These are phyloP conservation scores for Clarias macrocephalus DNA, from an alignment of 2,113 vertebrate species.

Conservation along the genomic window DNA sequence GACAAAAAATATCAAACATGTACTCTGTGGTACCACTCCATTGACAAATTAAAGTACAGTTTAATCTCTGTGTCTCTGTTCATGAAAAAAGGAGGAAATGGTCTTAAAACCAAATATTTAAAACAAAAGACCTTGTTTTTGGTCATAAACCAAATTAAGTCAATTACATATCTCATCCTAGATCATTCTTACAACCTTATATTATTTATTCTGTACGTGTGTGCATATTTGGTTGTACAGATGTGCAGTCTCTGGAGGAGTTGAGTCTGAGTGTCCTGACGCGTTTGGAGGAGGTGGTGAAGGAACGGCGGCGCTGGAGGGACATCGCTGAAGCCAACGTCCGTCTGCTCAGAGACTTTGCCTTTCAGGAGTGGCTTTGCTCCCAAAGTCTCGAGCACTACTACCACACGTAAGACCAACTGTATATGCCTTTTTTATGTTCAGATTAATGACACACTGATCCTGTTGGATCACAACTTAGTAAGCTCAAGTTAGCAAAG, in stretches of 20 bases:
- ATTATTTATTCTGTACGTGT: conserved; percentile 21
- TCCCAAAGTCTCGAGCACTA: conserved; percentile 77
- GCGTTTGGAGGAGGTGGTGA: conserved; percentile 75
- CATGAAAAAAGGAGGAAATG: background rate
- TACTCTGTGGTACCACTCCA: background rate
- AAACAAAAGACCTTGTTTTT: background rate
- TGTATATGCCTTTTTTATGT: background rate
- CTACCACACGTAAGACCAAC: conserved; percentile 71
- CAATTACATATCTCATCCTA: background rate
- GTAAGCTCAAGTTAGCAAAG: background rate
- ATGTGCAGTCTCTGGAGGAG: conserved; percentile 80
- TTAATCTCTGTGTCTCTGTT: background rate
- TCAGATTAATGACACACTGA: background rate
- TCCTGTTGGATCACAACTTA: background rate
- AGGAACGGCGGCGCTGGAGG: conserved; percentile 70
- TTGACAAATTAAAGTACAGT: background rate
- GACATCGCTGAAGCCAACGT: conserved; percentile 73
- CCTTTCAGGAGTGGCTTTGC: conserved; percentile 81
- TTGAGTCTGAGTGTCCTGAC: conserved; percentile 74
- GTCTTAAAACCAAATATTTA: too few species aligned
- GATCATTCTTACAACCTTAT: background rate
- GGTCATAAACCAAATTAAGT: background rate
- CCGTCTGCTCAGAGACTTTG: conserved; percentile 77
- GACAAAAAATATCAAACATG: background rate
- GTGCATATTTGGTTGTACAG: conserved; percentile 60